These are phyloP conservation scores for Leucopternis melanops DNA, from an alignment of 2,113 vertebrate species.

Conservation along the genomic window DNA sequence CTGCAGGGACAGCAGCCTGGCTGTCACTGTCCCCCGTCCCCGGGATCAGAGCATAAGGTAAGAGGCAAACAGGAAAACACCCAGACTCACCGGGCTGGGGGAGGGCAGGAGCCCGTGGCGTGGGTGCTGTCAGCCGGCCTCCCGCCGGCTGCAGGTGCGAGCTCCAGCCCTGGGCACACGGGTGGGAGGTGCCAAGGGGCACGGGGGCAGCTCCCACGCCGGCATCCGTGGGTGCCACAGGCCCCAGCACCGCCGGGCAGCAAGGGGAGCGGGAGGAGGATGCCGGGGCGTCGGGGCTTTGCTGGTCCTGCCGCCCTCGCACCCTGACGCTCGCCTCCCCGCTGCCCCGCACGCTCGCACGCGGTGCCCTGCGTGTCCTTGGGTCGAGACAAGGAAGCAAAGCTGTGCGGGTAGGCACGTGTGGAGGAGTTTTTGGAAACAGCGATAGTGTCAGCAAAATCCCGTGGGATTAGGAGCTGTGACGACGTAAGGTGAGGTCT, in stretches of 20 bases:
- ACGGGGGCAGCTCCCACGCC: not conserved
- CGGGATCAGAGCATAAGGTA: not conserved
- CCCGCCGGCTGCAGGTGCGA: not conserved
- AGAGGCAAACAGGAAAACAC: conserved; percentile 15
- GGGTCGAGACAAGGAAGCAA: not conserved
- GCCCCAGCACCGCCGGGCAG: fast-evolving
- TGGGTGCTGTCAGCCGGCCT: conserved; percentile 9
- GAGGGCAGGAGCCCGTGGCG: conserved; percentile 34
- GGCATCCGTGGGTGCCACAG: not conserved
- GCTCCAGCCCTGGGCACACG: not conserved
- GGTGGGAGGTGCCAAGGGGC: conserved; percentile 19
- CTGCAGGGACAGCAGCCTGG: not conserved
- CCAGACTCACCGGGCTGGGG: not conserved
- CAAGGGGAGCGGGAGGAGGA: not conserved
- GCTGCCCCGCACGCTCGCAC: fast-evolving
- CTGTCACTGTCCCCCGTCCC: not conserved
- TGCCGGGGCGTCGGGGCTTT: fast-evolving
- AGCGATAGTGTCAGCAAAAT: not conserved
- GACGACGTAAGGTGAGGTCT: fast-evolving
- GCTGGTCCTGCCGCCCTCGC: not conserved
- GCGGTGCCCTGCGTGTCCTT: fast-evolving
- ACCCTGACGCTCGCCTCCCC: fast-evolving
- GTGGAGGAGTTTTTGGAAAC: not conserved
- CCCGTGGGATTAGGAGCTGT: not conserved
- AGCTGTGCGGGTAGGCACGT: not conserved